phyloP scores from a whole-genome alignment of 64 coral and sea anemone genomes.

The Cladopsammia gracilis region DNA sequence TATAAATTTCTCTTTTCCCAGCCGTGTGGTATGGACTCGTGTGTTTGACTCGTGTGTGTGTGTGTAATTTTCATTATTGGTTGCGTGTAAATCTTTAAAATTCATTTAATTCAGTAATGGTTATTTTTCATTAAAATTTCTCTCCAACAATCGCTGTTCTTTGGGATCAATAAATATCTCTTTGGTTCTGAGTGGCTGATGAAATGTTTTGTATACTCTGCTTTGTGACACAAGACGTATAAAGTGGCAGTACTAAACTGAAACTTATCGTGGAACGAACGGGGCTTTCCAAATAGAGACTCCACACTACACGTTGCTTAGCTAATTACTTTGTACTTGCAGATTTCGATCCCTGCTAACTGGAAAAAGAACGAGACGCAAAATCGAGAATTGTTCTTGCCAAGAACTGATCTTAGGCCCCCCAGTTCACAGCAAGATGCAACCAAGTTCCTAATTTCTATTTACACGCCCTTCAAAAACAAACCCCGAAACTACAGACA shows the following conservation, averaged over 20 bases:
- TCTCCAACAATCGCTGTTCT: background rate
- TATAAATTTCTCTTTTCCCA: background rate
- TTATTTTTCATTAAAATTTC: slow-evolving; percentile 29
- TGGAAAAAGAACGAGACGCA: background rate
- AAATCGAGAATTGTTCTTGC: background rate
- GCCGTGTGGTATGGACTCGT: background rate
- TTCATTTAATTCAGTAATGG: slow-evolving; percentile 34
- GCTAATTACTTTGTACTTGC: background rate
- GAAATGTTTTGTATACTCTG: background rate
- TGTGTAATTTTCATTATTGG: background rate
- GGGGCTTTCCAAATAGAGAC: background rate
- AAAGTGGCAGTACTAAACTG: too few species aligned
- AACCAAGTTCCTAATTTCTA: background rate
- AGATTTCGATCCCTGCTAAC: background rate
- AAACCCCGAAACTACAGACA: background rate
- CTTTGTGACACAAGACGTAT: background rate
- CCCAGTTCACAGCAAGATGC: background rate
- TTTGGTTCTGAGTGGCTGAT: background rate
- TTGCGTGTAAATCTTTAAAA: slow-evolving; percentile 13
- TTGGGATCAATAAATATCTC: slow-evolving; percentile 9
- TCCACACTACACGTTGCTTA: background rate
- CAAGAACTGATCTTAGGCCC: background rate
- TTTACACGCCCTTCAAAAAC: slow-evolving; percentile 40
- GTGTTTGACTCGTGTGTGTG: background rate
- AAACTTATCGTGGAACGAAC: background rate